Evolutionary conservation across 2,113 vertebrate genomes (phyloP).

Genomic region (Raphicerus campestris): DNA sequence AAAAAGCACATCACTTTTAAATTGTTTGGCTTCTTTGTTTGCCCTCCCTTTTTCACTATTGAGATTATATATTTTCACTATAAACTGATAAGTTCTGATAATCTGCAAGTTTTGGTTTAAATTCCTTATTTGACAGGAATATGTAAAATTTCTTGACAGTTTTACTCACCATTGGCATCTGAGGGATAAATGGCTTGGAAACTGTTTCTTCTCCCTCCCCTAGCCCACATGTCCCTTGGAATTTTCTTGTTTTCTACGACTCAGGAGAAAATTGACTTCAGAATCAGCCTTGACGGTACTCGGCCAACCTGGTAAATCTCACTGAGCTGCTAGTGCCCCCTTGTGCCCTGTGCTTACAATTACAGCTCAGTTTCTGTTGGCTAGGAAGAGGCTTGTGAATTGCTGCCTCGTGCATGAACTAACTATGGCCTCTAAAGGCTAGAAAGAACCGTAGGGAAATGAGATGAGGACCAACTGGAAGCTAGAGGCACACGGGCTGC

Average conservation of each 20-base stretch:
- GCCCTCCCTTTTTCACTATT: background rate
- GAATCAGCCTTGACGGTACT: background rate
- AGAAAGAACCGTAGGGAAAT: background rate
- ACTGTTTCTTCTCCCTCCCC: background rate
- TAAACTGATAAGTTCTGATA: background rate
- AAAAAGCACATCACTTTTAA: background rate
- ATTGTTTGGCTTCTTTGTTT: background rate
- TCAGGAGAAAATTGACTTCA: background rate
- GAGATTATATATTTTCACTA: background rate
- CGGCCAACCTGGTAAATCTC: background rate
- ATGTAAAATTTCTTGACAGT: background rate
- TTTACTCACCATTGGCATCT: background rate
- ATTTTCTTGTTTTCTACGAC: conserved; percentile 5
- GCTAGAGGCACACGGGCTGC: background rate
- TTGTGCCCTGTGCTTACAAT: background rate
- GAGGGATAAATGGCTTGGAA: background rate
- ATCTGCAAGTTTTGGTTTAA: conserved; percentile 3
- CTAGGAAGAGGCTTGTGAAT: background rate
- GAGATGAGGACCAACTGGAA: background rate
- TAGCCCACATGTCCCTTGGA: background rate
- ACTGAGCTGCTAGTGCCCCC: conserved; percentile 13
- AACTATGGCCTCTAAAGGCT: background rate
- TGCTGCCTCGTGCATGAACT: background rate
- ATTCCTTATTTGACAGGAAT: conserved; percentile 19
- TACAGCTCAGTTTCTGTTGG: background rate